phyloP scores from a whole-genome alignment of 1,140 invertebrate genomes.

The Cryptotermes secundus region DNA sequence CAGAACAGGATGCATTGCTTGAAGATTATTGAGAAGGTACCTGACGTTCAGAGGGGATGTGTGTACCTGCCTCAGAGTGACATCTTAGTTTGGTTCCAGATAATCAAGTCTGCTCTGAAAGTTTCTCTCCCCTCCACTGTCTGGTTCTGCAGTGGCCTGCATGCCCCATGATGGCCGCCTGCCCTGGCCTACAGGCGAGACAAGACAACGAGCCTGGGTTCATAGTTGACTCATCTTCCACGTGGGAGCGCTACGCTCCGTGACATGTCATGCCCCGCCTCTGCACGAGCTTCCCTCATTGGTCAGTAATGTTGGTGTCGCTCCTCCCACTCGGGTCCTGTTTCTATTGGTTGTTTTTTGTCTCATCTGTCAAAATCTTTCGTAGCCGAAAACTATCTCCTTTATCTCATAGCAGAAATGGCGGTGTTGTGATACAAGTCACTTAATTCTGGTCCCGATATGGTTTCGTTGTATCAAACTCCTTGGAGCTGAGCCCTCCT shows the following conservation, averaged over 20 bases:
- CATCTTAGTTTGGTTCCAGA: no score
- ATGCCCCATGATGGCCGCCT: neutral
- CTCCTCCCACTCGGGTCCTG: neutral
- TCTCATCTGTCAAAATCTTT: slow-evolving; percentile 9
- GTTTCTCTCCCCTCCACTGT: neutral
- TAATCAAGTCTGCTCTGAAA: no score
- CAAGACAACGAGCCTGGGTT: neutral
- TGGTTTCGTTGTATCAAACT: no score
- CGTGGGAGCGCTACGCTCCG: neutral
- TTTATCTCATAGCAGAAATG: neutral
- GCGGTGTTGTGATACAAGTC: neutral
- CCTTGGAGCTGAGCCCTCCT: no score
- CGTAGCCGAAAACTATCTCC: neutral
- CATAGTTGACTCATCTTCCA: neutral
- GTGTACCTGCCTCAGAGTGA: no score
- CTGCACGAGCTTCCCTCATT: neutral
- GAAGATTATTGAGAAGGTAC: no score
- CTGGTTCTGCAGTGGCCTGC: neutral
- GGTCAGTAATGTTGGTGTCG: neutral
- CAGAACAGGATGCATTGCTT: no score
- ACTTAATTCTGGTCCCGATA: no score
- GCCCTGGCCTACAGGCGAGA: neutral
- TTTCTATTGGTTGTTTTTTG: slow-evolving; percentile 11
- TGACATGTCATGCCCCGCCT: neutral
- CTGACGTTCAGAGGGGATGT: no score